These are phyloP conservation scores for Mesitornis unicolor DNA, from an alignment of 2,113 vertebrate genomes.

Conservation along the genomic window DNA sequence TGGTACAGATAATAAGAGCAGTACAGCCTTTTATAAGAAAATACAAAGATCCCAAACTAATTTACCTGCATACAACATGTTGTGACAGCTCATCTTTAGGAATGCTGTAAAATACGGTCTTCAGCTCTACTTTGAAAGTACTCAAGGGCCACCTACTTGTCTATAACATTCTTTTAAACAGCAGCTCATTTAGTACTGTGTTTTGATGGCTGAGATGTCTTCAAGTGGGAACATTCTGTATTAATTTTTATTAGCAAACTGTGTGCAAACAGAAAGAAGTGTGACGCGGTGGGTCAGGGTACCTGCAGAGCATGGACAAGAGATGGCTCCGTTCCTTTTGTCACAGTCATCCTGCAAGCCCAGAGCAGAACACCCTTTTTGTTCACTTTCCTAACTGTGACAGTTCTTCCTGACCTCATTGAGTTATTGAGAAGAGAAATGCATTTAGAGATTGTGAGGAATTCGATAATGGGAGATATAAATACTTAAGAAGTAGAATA, in stretches of 20 bases:
- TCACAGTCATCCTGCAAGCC: background rate
- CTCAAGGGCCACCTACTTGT: background rate
- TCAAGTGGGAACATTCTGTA: background rate
- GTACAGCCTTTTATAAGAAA: background rate
- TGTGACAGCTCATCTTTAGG: background rate
- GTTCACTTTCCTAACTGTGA: background rate
- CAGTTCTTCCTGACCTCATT: background rate
- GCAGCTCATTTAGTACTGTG: background rate
- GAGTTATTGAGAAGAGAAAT: background rate
- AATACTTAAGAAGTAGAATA: background rate
- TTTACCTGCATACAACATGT: background rate
- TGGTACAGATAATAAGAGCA: background rate
- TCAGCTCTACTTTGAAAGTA: background rate
- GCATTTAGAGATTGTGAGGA: background rate
- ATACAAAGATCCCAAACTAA: background rate
- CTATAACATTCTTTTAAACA: background rate
- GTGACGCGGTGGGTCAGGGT: background rate
- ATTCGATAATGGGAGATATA: background rate
- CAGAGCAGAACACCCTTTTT: background rate
- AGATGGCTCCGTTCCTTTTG: background rate
- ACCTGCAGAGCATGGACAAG: background rate
- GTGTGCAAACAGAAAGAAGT: background rate
- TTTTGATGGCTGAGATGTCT: conserved; percentile 4
- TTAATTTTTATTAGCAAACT: conserved; percentile 3
- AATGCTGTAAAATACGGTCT: background rate